A percentile compares a stretch with the other conserved stretches of the same genome.
Evolutionary conservation across 2,797 vertebrate genomes (phyloP).

Genomic region (Aulostomus chinensis): DNA sequence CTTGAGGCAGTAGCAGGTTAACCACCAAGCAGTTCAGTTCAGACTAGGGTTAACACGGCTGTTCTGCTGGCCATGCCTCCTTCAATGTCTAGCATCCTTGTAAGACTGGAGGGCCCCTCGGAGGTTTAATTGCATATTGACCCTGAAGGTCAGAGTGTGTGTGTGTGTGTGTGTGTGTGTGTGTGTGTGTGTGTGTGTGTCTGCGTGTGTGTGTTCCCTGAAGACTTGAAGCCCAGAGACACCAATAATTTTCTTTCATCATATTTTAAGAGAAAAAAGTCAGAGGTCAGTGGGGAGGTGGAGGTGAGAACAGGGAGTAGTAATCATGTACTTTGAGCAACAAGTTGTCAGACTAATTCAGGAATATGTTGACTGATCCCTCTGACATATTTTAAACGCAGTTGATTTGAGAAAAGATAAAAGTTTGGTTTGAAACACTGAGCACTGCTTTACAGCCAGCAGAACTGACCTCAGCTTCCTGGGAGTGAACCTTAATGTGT

Average conservation of each 20-base stretch:
- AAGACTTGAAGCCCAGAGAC: constrained; percentile 23
- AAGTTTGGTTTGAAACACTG: too few species aligned
- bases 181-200: too few species aligned
- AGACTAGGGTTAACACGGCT: constrained; percentile 51
- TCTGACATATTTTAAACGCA: too few species aligned
- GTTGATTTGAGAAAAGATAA: too few species aligned
- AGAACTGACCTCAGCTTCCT: too few species aligned
- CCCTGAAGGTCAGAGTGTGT: constrained; percentile 41
- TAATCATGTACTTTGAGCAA: too few species aligned
- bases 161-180: not conserved
- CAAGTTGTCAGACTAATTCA: too few species aligned
- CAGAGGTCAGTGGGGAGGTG: not conserved
- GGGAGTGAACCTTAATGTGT: too few species aligned
- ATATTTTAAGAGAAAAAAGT: constrained; percentile 7
- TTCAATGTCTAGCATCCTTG: constrained; percentile 24
- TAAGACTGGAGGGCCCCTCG: constrained; percentile 42
- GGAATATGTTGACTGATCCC: too few species aligned
- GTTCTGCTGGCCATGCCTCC: constrained; percentile 28
- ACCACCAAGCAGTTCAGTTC: constrained; percentile 35
- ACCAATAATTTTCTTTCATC: constrained; percentile 24
- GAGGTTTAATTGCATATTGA: constrained; percentile 71
- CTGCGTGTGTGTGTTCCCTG: constrained; percentile 8
- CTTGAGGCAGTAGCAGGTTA: constrained; percentile 41
- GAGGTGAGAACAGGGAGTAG: not conserved
- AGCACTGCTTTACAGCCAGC: too few species aligned